Percentiles rank a stretch among this genome's conserved stretches.
Evolutionary conservation across 2,888 invertebrate species (phyloP).

Genomic region (Zaprionus lineosus): DNA sequence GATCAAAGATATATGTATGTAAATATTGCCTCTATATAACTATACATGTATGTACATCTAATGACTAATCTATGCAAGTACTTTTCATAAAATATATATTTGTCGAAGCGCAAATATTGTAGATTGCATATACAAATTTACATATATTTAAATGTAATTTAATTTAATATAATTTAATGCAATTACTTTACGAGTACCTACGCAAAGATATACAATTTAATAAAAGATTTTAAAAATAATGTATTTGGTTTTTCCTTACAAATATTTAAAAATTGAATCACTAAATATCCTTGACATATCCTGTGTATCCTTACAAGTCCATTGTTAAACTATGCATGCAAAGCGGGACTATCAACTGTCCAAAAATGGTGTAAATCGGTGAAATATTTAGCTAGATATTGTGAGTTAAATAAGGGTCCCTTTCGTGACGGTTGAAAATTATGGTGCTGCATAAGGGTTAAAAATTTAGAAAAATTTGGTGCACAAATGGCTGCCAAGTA

Average conservation of each 20-base stretch:
- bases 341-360: too few relatives aligned
- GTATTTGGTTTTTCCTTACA: too few relatives aligned
- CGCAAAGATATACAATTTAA: conserved; percentile 51
- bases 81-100: conserved; percentile 38
- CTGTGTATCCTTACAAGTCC: too few relatives aligned
- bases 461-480: background rate
- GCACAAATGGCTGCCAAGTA: too few relatives aligned
- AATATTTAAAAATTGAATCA: too few relatives aligned
- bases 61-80: conserved; percentile 31
- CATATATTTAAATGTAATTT: conserved; percentile 29
- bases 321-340: too few relatives aligned
- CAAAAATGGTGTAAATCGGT: too few relatives aligned
- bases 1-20: conserved; percentile 68
- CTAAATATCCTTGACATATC: too few relatives aligned
- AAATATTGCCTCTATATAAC: conserved; percentile 19
- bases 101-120: conserved; percentile 14
- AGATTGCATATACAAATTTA: conserved; percentile 30
- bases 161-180: conserved; percentile 54
- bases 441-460: background rate
- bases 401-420: too few relatives aligned
- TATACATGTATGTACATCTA: conserved; percentile 37
- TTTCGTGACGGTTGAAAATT: too few relatives aligned
- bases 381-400: too few relatives aligned
- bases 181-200: conserved; percentile 56
- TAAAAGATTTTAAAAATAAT: conserved; percentile 55